These are phyloP conservation scores for Xestia c-nigrum DNA, from an alignment of 2,888 invertebrate species.

Conservation along the genomic window DNA sequence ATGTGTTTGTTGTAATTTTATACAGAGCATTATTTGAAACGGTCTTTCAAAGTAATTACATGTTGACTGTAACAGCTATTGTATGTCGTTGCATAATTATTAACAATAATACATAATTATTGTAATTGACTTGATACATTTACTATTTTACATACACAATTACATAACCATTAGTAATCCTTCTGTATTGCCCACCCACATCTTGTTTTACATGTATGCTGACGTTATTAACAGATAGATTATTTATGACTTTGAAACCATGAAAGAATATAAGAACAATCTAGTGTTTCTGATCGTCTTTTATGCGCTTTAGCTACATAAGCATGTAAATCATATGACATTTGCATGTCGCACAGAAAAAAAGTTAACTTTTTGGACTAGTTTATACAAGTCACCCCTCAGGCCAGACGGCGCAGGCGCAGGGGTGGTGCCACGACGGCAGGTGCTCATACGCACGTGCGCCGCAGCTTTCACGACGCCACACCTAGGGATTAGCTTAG, in stretches of 20 bases:
- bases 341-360: constrained; percentile 15
- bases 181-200: not conserved
- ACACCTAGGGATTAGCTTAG: constrained; percentile 74
- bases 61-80: constrained; percentile 17
- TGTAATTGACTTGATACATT: constrained; percentile 18
- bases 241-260: not conserved
- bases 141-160: not conserved
- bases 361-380: constrained; percentile 38
- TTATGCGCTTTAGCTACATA: not conserved
- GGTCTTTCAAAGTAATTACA: constrained; percentile 39
- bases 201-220: not conserved
- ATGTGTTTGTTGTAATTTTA: constrained; percentile 52
- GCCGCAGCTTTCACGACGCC: constrained; percentile 78
- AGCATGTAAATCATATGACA: not conserved
- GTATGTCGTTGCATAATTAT: constrained; percentile 32
- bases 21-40: constrained; percentile 48
- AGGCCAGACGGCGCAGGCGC: constrained; percentile 49
- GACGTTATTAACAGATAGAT: not conserved
- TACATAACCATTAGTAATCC: not conserved
- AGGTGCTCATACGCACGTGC: constrained; percentile 88
- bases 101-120: constrained; percentile 20
- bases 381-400: constrained; percentile 66
- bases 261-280: not conserved
- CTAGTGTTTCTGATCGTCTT: not conserved
- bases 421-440: constrained; percentile 67